These are phyloP conservation scores for Drosophila erecta DNA, from an alignment of 1,140 invertebrate species.

Conservation along the genomic window DNA sequence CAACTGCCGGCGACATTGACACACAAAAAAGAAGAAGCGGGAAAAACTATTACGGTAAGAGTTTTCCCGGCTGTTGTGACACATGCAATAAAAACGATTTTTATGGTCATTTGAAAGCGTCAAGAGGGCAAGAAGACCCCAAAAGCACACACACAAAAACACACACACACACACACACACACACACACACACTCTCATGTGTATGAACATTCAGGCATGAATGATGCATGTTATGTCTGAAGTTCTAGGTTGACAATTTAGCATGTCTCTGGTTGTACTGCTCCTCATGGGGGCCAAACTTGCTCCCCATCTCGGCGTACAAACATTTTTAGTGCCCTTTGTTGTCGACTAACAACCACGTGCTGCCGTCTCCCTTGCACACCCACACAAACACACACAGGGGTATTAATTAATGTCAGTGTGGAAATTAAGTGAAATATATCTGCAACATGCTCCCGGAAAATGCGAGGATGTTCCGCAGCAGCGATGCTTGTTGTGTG, in stretches of 20 bases:
- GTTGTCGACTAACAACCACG: slow-evolving; percentile 52
- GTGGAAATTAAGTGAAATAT: slow-evolving; percentile 82
- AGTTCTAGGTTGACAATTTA: slow-evolving; percentile 59
- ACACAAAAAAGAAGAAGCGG: slow-evolving; percentile 41
- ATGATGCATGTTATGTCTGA: slow-evolving; percentile 38
- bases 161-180: no score
- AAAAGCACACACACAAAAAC: not conserved
- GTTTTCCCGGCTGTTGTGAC: slow-evolving; percentile 50
- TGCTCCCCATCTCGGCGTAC: slow-evolving; percentile 37
- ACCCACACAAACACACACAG: slow-evolving; percentile 5
- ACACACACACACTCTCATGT: not conserved
- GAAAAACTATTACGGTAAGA: slow-evolving; percentile 45
- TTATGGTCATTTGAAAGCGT: slow-evolving; percentile 73
- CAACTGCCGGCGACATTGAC: slow-evolving; percentile 67
- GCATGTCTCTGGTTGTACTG: slow-evolving; percentile 29
- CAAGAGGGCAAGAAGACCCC: slow-evolving; percentile 35
- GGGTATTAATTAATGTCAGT: slow-evolving; percentile 78
- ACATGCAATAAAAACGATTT: slow-evolving; percentile 73
- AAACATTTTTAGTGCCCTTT: slow-evolving; percentile 73
- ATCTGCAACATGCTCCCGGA: slow-evolving; percentile 72
- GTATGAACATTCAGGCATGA: slow-evolving; percentile 3
- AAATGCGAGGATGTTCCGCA: slow-evolving; percentile 64
- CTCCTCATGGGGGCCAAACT: not conserved
- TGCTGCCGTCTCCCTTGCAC: slow-evolving; percentile 3
- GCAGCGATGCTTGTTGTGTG: slow-evolving; percentile 55